A percentile compares a stretch with the other conserved stretches of the same genome.
Conservation (phyloP, 2,888 invertebrate genomes). For the Aethes cnicana region DNA sequence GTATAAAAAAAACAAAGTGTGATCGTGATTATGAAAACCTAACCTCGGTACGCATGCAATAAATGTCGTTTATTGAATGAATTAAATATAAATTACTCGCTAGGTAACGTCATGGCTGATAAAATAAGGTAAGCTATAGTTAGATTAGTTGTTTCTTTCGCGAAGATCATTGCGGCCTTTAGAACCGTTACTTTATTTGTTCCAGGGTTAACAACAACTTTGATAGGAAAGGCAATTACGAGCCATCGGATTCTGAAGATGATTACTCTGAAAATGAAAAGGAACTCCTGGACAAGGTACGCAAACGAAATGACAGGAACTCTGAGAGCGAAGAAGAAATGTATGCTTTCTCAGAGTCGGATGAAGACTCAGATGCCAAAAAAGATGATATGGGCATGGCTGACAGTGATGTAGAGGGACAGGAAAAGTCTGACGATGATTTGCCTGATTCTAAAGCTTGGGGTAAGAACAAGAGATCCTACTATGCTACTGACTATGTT, state of each 20-base stretch:
- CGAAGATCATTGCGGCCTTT: too few relatives aligned
- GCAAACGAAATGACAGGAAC: conserved; percentile 75
- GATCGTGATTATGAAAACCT: conserved; percentile 13
- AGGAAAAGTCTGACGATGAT: conserved; percentile 85
- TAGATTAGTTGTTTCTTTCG: not conserved
- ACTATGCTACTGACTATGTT: conserved; percentile 93
- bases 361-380: conserved; percentile 68
- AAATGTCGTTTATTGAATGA: conserved; percentile 3
- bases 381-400: conserved; percentile 78
- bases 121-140: conserved; percentile 62
- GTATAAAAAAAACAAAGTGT: not conserved
- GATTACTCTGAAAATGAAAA: conserved; percentile 87
- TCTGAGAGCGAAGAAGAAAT: conserved; percentile 85
- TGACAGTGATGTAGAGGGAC: conserved; percentile 90
- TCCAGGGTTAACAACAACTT: conserved; percentile 67
- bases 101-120: conserved; percentile 51
- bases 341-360: conserved; percentile 81
- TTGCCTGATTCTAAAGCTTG: conserved; percentile 92
- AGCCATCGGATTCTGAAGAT: conserved; percentile 87
- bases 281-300: conserved; percentile 82
- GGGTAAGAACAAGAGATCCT: conserved; percentile 91
- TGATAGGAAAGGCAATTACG: conserved; percentile 80
- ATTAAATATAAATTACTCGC: not conserved
- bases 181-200: too few relatives aligned
- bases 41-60: conserved; percentile 27